A percentile compares a stretch with the other conserved stretches of the same genome.
These are phyloP conservation scores for Actinia tenebrosa DNA, from an alignment of 64 coral and sea anemone genomes.

Conservation along the genomic window DNA sequence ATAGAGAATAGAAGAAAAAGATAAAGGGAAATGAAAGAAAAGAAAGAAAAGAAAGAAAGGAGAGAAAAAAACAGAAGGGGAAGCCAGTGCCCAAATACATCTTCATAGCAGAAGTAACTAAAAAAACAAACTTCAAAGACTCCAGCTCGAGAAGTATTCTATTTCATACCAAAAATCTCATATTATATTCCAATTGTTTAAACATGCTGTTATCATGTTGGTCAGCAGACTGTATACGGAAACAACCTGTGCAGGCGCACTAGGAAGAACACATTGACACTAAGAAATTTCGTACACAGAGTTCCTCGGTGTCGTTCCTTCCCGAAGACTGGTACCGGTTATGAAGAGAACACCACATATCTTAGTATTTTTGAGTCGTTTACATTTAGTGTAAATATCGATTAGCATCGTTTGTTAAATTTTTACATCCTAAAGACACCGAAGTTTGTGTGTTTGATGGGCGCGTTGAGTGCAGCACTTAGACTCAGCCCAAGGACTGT, in stretches of 20 bases:
- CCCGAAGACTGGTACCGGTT: background rate
- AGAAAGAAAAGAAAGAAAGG: no score
- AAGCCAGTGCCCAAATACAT: no score
- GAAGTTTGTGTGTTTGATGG: slow-evolving; percentile 69
- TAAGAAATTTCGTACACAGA: background rate
- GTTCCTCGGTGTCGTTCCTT: background rate
- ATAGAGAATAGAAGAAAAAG: no score
- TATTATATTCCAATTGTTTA: background rate
- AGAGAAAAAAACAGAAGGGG: no score
- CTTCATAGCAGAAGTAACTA: no score
- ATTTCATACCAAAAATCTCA: background rate
- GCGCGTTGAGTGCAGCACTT: slow-evolving; percentile 75
- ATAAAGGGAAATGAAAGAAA: no score
- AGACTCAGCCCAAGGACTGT: slow-evolving; percentile 83
- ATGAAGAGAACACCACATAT: background rate
- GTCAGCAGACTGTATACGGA: background rate
- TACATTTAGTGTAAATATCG: background rate
- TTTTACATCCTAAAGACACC: slow-evolving; percentile 95
- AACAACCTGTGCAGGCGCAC: no score
- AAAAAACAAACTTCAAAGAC: background rate
- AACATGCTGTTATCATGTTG: background rate
- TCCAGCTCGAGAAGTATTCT: background rate
- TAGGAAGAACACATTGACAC: no score
- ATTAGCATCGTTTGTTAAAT: background rate
- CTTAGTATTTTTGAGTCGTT: background rate